Conservation (phyloP, 1,140 invertebrate species). For the Leptinotarsa texana region DNA sequence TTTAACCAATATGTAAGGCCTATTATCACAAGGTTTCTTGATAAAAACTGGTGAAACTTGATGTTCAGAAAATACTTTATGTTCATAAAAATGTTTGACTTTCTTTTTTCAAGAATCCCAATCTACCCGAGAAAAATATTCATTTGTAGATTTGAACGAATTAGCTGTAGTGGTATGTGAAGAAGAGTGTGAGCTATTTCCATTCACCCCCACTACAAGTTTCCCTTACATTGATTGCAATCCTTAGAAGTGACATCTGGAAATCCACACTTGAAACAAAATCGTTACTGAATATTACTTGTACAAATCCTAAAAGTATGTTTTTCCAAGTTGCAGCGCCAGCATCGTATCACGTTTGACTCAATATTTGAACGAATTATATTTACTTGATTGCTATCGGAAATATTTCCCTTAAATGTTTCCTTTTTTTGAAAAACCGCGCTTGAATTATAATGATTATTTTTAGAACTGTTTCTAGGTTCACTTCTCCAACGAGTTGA, state of each 20-base stretch:
- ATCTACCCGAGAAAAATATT: no score
- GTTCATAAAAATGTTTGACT: no score
- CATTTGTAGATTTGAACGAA: no score
- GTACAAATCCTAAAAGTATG: background rate
- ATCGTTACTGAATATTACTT: background rate
- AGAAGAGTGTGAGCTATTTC: no score
- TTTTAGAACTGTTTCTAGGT: background rate
- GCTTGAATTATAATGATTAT: background rate
- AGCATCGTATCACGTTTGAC: background rate
- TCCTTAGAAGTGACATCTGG: background rate
- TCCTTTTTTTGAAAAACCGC: background rate
- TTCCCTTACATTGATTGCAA: no score
- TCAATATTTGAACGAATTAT: background rate
- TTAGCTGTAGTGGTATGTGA: no score
- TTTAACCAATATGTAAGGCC: background rate
- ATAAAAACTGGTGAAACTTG: background rate
- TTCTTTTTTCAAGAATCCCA: no score
- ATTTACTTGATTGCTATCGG: background rate
- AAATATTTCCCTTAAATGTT: background rate
- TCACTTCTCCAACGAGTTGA: background rate
- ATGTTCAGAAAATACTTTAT: background rate
- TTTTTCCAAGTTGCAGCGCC: background rate
- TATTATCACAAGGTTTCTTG: background rate
- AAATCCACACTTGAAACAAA: background rate
- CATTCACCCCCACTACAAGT: no score